Base-by-base conservation (phyloP, 2,113 vertebrate genomes). In the Ia io region DNA sequence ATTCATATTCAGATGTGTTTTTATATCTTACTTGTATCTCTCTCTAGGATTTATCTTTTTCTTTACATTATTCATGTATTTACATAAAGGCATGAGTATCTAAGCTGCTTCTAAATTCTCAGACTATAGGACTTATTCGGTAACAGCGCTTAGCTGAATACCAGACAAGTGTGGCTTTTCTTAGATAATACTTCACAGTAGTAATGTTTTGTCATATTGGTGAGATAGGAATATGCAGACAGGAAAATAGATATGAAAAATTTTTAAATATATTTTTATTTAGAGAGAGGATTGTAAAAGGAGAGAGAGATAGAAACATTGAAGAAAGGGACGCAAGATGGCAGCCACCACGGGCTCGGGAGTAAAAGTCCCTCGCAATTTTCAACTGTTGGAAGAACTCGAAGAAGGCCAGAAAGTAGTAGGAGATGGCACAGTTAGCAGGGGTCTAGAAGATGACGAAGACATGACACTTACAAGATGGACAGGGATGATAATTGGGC, bases 351-450 rank as follows among this genome's bases (percentile, higher is more conserved):
- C n/a, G n/a, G n/a, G n/a, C n/a, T n/a, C n/a, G n/a, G 99, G 98
- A 98, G 99, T 99, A 98, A 99, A 99, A 98, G 99, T 99, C 98
- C 99, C 99, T 98, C 99, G 99, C 98, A 99, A 99, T 99, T 99
- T 99, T 98, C 99, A 99, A 98, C 99, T 99, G 97, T 98, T 99
- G 98, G 99, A 99, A 98, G 99, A 99, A 98, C 98, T 99, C 97
- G 99, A 99, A 98, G 99, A 99, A 98, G 99, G 99, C 88, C 99
- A 99, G 98, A 99, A 99, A 96, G 99, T 99, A 95, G 99, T 99
- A 65, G 99, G 99, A 67, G 99, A 99, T 97, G 99, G 99, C 44
- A 99, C 99, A 35, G 99, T 99, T 98, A 99, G 99, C 98, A 99
- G 99, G 99, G 99, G 99, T 96, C 98, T 99, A 98, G 99, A 99